Conservation (phyloP, 2,888 invertebrate species). For the Xanthorhoe designata region DNA sequence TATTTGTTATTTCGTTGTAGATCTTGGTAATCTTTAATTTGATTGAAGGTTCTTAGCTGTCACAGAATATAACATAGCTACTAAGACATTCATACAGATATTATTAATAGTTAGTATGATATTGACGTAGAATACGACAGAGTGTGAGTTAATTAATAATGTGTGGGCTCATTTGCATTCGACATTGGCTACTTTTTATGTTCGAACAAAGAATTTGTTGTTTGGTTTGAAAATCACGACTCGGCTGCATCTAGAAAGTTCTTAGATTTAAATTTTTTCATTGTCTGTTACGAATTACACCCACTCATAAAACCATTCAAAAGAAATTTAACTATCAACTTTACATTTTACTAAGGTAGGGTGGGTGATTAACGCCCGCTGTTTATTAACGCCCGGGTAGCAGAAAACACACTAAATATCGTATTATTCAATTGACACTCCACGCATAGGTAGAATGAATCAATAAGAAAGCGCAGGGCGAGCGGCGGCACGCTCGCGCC, state of each 20-base stretch:
- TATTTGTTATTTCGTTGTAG: background rate
- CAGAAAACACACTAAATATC: no score
- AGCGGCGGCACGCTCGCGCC: no score
- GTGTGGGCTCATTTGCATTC: constrained; percentile 39
- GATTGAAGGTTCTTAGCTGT: constrained; percentile 10
- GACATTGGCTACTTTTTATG: constrained; percentile 37
- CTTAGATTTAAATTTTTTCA: background rate
- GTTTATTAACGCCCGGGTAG: no score
- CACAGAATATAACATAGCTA: constrained; percentile 11
- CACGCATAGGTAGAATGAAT: no score
- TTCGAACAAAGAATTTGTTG: constrained; percentile 31
- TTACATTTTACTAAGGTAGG: no score
- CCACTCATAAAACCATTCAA: no score
- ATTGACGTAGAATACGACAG: constrained; percentile 28
- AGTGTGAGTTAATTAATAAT: constrained; percentile 21
- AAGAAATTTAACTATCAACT: no score
- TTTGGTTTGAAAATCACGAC: background rate
- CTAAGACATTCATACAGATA: constrained; percentile 1
- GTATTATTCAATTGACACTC: no score
- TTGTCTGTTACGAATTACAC: no score
- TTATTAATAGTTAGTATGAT: constrained; percentile 13
- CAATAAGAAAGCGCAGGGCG: no score
- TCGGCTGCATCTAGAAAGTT: constrained; percentile 1
- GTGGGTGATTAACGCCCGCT: no score
- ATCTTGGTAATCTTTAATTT: constrained; percentile 20